phyloP scores from a whole-genome alignment of 2,888 invertebrate species.

The Cancer borealis region DNA sequence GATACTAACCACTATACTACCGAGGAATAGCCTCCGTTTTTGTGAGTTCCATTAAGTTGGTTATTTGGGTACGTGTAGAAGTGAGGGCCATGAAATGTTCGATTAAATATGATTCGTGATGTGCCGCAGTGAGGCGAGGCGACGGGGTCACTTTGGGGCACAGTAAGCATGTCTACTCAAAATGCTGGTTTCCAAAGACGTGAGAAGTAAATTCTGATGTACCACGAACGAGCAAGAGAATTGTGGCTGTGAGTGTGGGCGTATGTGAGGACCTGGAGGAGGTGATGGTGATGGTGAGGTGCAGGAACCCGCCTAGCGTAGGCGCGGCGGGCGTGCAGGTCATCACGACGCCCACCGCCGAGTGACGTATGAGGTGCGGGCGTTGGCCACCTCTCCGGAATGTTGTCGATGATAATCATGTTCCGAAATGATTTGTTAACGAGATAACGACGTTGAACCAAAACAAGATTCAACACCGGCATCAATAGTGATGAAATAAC shows the following conservation, averaged over 20 bases:
- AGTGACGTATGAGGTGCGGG: constrained; percentile 11
- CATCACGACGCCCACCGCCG: constrained; percentile 39
- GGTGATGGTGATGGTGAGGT: background rate
- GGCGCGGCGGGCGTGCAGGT: constrained; percentile 38
- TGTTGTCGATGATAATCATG: background rate
- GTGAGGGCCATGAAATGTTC: background rate
- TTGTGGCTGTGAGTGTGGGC: background rate
- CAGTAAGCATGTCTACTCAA: background rate
- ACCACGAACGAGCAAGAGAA: background rate
- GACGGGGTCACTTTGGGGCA: background rate
- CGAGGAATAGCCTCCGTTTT: constrained; percentile 67
- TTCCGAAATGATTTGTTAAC: background rate
- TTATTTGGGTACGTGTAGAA: background rate
- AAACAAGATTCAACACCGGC: background rate
- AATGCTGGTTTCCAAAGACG: constrained; percentile 18
- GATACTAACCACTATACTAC: constrained; percentile 77
- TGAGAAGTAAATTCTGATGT: constrained; percentile 27
- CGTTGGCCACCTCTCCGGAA: background rate
- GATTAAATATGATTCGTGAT: background rate
- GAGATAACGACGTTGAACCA: background rate
- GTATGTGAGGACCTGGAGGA: background rate
- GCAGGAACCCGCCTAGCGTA: background rate
- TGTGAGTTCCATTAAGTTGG: background rate
- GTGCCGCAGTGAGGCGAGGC: background rate
- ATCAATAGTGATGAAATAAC: background rate